Percentiles rank a stretch among this genome's conserved stretches.
These are phyloP conservation scores for Papilio glaucus DNA, from an alignment of 1,140 invertebrate genomes.

Conservation along the genomic window DNA sequence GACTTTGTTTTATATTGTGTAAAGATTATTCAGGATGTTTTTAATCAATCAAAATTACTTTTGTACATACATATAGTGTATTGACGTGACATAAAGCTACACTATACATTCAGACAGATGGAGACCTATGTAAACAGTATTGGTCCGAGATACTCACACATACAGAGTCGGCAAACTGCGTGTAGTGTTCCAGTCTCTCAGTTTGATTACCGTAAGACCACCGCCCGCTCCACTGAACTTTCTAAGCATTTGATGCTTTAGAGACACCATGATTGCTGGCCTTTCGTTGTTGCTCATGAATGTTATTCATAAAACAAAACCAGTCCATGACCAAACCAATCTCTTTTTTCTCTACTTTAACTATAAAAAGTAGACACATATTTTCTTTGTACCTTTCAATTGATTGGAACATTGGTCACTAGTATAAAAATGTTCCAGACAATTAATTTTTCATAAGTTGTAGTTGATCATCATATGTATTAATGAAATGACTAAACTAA, in stretches of 20 bases:
- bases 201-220: constrained; percentile 75
- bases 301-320: neutral
- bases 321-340: neutral
- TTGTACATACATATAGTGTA: no score
- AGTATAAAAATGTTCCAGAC: no score
- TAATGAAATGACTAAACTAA: no score
- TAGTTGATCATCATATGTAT: no score
- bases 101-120: neutral
- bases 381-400: no score
- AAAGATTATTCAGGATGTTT: no score
- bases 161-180: constrained; percentile 41
- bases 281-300: neutral
- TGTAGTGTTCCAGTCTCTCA: constrained; percentile 54
- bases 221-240: constrained; percentile 65
- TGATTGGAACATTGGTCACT: no score
- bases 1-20: no score
- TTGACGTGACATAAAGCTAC: neutral
- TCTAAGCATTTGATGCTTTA: constrained; percentile 66
- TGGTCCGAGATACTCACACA: constrained; percentile 29
- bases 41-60: no score
- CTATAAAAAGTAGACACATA: no score
- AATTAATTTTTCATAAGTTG: no score
- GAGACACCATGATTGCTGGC: constrained; percentile 44
- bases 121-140: constrained; percentile 29
- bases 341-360: neutral